Evolutionary conservation across 2,888 invertebrate species (phyloP).

Genomic region (Philereme transversata): DNA sequence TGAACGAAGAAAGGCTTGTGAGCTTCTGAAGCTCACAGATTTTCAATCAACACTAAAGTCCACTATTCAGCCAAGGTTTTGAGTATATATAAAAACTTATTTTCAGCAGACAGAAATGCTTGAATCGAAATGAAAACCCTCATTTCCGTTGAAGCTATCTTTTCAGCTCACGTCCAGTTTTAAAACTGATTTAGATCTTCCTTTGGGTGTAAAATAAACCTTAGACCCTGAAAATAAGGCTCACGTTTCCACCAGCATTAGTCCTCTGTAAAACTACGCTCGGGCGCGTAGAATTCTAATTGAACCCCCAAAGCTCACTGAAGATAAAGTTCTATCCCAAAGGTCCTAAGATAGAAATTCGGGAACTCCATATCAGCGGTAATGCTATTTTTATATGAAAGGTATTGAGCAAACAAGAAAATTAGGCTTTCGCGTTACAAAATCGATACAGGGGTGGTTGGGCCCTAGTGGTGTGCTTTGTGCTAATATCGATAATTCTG

Average conservation of each 20-base stretch:
- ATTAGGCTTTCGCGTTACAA: slow-evolving; percentile 23
- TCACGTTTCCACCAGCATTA: slow-evolving; percentile 6
- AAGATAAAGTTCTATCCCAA: background rate
- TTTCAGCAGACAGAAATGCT: slow-evolving; percentile 11
- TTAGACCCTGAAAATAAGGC: background rate
- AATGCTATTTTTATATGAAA: slow-evolving; percentile 6
- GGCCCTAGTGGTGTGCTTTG: slow-evolving; percentile 11
- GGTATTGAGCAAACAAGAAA: slow-evolving; percentile 23
- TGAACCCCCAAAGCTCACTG: background rate
- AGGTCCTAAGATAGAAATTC: background rate
- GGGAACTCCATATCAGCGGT: background rate
- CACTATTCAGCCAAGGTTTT: background rate
- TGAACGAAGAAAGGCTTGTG: no score
- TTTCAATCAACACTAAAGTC: slow-evolving; percentile 8
- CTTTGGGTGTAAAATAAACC: slow-evolving; percentile 8
- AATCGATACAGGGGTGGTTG: slow-evolving; percentile 26
- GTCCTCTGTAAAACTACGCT: slow-evolving; percentile 9
- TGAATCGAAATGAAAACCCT: slow-evolving; percentile 16
- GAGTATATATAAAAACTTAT: slow-evolving; percentile 4
- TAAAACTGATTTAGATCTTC: slow-evolving; percentile 17
- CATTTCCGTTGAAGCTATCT: slow-evolving; percentile 24
- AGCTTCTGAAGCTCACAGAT: slow-evolving; percentile 3
- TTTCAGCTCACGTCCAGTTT: slow-evolving; percentile 22
- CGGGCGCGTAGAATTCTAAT: slow-evolving; percentile 1
- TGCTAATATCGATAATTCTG: slow-evolving; percentile 5